phyloP scores from a whole-genome alignment of 1,140 invertebrate species.

The Diploscapter pachys region DNA sequence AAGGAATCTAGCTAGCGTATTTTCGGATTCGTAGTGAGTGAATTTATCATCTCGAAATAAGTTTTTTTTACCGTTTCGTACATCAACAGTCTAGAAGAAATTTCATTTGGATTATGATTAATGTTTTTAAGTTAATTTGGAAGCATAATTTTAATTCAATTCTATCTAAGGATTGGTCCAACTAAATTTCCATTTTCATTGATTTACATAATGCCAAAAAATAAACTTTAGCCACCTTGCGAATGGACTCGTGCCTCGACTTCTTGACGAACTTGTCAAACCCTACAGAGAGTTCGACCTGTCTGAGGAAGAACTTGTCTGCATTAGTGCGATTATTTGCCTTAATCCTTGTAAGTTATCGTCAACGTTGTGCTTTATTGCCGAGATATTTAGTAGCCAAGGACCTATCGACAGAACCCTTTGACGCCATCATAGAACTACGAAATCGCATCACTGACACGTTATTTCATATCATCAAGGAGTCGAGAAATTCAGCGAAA shows the following conservation, averaged over 20 bases:
- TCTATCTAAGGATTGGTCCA: neutral
- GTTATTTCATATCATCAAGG: constrained; percentile 54
- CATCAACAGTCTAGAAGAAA: neutral
- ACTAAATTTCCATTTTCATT: constrained; percentile 7
- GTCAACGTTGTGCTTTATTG: neutral
- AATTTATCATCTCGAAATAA: neutral
- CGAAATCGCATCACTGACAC: constrained; percentile 48
- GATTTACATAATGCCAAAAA: neutral
- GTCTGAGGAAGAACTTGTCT: constrained; percentile 57
- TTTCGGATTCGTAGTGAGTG: constrained; percentile 53
- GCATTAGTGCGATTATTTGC: constrained; percentile 55
- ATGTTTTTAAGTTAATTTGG: neutral
- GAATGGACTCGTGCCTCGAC: constrained; percentile 50
- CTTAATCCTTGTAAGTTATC: constrained; percentile 49
- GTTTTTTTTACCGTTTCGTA: neutral
- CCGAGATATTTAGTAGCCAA: constrained; percentile 44
- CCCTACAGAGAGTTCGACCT: constrained; percentile 50
- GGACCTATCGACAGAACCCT: constrained; percentile 42
- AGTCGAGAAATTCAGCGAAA: constrained; percentile 18
- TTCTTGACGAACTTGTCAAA: constrained; percentile 50
- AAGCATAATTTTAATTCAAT: neutral
- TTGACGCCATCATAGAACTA: constrained; percentile 41
- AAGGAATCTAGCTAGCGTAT: constrained; percentile 49
- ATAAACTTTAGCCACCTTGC: constrained; percentile 49
- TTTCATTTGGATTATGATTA: neutral